A percentile compares a stretch with the other conserved stretches of the same genome.
Conservation (phyloP, 2,797 vertebrate genomes). For the Rhinatrema bivittatum region DNA sequence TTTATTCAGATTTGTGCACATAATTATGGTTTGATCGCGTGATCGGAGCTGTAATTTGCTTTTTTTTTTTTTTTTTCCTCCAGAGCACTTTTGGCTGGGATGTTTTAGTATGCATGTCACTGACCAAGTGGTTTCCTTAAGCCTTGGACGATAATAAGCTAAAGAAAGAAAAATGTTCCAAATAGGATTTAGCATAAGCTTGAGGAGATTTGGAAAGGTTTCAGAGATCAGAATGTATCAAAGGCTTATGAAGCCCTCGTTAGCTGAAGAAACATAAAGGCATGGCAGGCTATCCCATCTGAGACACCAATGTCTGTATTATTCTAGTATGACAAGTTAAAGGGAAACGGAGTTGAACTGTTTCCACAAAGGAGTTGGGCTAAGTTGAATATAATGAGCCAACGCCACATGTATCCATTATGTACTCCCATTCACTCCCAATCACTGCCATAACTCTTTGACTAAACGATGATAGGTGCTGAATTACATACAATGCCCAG, state of each 20-base stretch:
- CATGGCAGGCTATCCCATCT: slow-evolving; percentile 76
- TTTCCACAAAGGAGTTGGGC: slow-evolving; percentile 66
- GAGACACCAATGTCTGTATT: slow-evolving; percentile 74
- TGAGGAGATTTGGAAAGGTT: slow-evolving; percentile 83
- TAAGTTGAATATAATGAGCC: slow-evolving; percentile 90
- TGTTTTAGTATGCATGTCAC: slow-evolving; percentile 70
- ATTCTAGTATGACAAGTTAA: slow-evolving; percentile 74
- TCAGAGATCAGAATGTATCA: slow-evolving; percentile 91
- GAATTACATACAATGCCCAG: slow-evolving; percentile 74
- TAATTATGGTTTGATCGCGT: slow-evolving; percentile 57
- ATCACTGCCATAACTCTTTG: slow-evolving; percentile 74
- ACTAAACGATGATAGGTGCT: slow-evolving; percentile 75
- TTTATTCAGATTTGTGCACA: slow-evolving; percentile 45
- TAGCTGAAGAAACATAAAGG: slow-evolving; percentile 79
- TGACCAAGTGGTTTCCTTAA: slow-evolving; percentile 55
- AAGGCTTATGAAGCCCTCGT: slow-evolving; percentile 89
- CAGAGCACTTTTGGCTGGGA: slow-evolving; percentile 15
- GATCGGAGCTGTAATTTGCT: slow-evolving; percentile 52
- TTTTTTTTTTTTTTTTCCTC: no score
- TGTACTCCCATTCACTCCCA: slow-evolving; percentile 57
- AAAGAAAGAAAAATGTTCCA: slow-evolving; percentile 56
- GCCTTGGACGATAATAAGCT: slow-evolving; percentile 71
- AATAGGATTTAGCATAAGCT: slow-evolving; percentile 90
- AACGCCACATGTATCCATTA: slow-evolving; percentile 86
- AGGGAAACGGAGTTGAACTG: slow-evolving; percentile 76